Evolutionary conservation across 2,797 vertebrate species (phyloP).

Genomic region (Pantherophis alleghaniensis): DNA sequence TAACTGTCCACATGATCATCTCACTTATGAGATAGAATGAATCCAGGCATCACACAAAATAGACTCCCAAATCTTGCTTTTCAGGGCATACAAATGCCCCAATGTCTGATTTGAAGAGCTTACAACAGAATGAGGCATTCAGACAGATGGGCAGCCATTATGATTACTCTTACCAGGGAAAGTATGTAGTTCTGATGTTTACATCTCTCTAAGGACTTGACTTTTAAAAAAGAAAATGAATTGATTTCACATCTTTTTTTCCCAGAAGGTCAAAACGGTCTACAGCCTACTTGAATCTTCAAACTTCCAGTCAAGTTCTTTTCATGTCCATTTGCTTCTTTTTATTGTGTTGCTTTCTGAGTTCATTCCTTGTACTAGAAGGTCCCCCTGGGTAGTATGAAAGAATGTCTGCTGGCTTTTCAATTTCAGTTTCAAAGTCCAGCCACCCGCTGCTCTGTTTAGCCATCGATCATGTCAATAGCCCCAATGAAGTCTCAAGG

Average conservation of each 20-base stretch:
- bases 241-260: background rate
- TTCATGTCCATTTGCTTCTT: background rate
- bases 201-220: background rate
- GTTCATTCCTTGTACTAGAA: background rate
- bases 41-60: background rate
- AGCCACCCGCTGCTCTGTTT: background rate
- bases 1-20: background rate
- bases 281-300: background rate
- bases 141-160: background rate
- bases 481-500: background rate
- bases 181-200: background rate
- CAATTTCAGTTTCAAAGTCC: background rate
- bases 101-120: background rate
- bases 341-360: background rate
- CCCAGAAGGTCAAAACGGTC: background rate
- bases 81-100: background rate
- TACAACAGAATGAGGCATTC: background rate
- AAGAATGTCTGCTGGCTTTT: background rate
- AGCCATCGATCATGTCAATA: conserved; percentile 18
- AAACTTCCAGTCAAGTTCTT: background rate
- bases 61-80: background rate
- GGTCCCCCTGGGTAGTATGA: background rate
- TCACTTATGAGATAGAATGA: background rate
- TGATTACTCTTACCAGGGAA: background rate
- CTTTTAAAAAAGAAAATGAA: background rate